Percentiles rank a stretch among this genome's conserved stretches.
Evolutionary conservation across 2,888 invertebrate genomes (phyloP).

Genomic region (Ptychoptera contaminata): DNA sequence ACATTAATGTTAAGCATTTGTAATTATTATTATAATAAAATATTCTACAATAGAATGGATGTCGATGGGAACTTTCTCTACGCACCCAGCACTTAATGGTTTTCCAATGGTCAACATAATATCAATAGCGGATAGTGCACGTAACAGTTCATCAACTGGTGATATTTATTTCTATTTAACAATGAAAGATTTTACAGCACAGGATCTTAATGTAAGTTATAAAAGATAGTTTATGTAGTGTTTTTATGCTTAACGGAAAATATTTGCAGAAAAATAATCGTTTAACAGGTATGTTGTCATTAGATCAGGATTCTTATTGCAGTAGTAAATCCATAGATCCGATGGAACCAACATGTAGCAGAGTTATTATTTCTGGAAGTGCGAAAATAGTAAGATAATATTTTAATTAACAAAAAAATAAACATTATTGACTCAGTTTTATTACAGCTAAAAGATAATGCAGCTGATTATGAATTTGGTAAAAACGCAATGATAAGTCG

Average conservation of each 20-base stretch:
- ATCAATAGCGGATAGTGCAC: constrained; percentile 25
- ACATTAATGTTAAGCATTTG: no score
- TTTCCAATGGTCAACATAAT: constrained; percentile 31
- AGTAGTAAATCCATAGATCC: constrained; percentile 20
- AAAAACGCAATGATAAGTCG: constrained; percentile 19
- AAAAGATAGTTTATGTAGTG: no score
- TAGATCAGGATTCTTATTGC: constrained; percentile 26
- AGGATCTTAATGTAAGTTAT: constrained; percentile 15
- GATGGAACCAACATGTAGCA: constrained; percentile 29
- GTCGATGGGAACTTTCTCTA: constrained; percentile 26
- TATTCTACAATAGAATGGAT: constrained; percentile 24
- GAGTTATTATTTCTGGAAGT: constrained; percentile 24
- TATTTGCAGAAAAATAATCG: constrained; percentile 19
- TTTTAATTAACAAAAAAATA: not conserved
- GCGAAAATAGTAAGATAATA: constrained; percentile 1
- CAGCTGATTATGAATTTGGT: constrained; percentile 15
- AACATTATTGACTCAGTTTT: not conserved
- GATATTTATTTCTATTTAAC: constrained; percentile 25
- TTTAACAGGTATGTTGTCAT: constrained; percentile 22
- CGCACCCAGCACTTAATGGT: constrained; percentile 16
- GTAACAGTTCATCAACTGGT: constrained; percentile 21
- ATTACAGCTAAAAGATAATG: constrained; percentile 16
- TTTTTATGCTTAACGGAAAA: no score
- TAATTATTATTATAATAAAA: not conserved
- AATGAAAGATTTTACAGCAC: constrained; percentile 28